Conservation (phyloP, 2,797 vertebrate genomes). For the Phoeniculus purpureus region DNA sequence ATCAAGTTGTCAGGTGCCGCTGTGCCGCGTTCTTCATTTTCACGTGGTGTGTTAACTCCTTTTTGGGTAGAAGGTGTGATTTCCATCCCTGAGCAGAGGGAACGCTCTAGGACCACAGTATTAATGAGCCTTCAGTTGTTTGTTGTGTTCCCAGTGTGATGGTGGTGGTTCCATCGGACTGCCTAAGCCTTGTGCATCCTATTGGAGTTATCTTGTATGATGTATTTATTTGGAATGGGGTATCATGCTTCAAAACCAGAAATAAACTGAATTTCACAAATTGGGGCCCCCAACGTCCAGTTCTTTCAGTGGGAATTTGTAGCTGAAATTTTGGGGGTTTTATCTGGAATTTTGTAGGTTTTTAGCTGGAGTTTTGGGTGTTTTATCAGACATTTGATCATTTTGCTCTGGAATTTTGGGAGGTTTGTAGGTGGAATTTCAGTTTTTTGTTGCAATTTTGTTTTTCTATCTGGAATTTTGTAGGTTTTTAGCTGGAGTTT, state of each 20-base stretch:
- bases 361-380: no score
- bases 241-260: slow-evolving; percentile 62
- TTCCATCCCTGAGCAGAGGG: no score
- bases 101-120: neutral
- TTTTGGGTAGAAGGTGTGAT: slow-evolving; percentile 3
- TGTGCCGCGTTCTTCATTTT: neutral
- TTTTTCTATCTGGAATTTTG: no score
- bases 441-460: no score
- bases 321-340: no score
- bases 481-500: no score
- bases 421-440: no score
- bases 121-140: neutral
- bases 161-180: slow-evolving; percentile 65
- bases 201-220: slow-evolving; percentile 76
- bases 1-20: neutral
- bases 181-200: slow-evolving; percentile 68
- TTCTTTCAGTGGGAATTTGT: neutral
- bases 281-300: neutral
- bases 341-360: no score
- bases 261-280: slow-evolving; percentile 74
- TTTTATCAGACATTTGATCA: no score
- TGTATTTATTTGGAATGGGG: slow-evolving; percentile 91
- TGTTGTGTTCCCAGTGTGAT: slow-evolving; percentile 32
- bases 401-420: no score
- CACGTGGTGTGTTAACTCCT: slow-evolving; percentile 7